Percentiles rank a stretch among this genome's conserved stretches.
These are phyloP conservation scores for Eupithecia exiguata DNA, from an alignment of 2,888 invertebrate species.

Conservation along the genomic window DNA sequence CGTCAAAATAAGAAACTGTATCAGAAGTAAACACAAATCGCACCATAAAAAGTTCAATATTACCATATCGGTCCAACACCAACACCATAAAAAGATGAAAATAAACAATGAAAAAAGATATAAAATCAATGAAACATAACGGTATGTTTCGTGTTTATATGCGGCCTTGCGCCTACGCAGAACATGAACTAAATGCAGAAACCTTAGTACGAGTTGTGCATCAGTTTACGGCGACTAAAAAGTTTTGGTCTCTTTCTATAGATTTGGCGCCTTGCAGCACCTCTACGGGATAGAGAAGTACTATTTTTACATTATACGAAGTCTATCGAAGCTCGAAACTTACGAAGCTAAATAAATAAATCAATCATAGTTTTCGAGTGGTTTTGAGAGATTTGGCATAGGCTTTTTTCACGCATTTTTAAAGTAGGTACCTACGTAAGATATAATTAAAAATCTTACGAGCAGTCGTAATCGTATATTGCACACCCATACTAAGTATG, in stretches of 20 bases:
- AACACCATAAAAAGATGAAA: not conserved
- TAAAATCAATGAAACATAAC: constrained; percentile 12
- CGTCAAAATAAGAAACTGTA: not conserved
- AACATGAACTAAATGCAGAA: constrained; percentile 19
- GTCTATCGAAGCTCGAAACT: not conserved
- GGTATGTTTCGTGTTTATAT: constrained; percentile 8
- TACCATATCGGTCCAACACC: constrained; percentile 3
- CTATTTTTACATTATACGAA: not conserved
- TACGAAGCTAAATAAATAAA: too few species aligned
- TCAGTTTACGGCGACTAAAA: not conserved
- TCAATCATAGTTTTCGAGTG: not conserved
- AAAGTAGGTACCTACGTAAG: too few species aligned
- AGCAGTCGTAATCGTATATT: too few species aligned
- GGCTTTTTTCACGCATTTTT: not conserved
- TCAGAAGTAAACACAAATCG: not conserved
- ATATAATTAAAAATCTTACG: too few species aligned
- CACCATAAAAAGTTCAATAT: not conserved
- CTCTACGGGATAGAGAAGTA: not conserved
- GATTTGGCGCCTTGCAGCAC: not conserved
- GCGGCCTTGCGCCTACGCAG: constrained; percentile 23
- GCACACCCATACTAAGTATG: not conserved
- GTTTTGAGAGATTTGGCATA: not conserved
- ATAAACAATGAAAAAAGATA: constrained; percentile 5
- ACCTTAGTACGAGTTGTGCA: not conserved
- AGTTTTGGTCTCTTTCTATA: not conserved